phyloP scores from a whole-genome alignment of 2,113 vertebrate species.

The Vulpes ferrilata region DNA sequence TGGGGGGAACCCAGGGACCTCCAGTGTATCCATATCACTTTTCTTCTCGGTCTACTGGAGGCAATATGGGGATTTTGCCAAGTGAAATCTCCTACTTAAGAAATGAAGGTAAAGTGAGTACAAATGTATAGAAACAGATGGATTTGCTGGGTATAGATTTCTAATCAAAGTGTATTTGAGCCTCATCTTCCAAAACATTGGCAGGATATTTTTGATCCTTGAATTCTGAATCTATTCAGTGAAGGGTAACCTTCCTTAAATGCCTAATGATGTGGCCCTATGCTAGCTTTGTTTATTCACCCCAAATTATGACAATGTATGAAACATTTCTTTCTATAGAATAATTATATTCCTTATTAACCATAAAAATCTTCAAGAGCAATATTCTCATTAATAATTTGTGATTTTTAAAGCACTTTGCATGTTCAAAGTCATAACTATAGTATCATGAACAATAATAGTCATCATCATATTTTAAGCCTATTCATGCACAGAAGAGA shows the following conservation, averaged over 20 bases:
- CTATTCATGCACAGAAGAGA: conserved; percentile 73
- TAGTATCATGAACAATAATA: conserved; percentile 57
- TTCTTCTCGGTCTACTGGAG: not conserved
- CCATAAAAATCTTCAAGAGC: conserved; percentile 43
- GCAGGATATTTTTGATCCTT: not conserved
- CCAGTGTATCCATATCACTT: not conserved
- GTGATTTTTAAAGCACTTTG: conserved; percentile 62
- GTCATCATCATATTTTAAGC: conserved; percentile 70
- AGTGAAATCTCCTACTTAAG: not conserved
- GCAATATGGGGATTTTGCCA: not conserved
- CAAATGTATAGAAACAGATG: not conserved
- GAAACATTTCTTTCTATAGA: not conserved
- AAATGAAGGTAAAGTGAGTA: not conserved
- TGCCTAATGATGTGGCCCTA: not conserved
- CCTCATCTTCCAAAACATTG: not conserved
- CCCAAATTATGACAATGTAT: not conserved
- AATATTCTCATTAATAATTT: conserved; percentile 72
- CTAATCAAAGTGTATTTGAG: not conserved
- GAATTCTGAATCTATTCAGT: not conserved
- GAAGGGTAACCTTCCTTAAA: not conserved
- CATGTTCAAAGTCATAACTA: conserved; percentile 14
- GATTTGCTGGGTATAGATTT: not conserved
- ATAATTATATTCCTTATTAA: not conserved
- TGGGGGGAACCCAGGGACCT: not conserved
- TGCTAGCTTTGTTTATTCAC: not conserved